phyloP scores from a whole-genome alignment of 2,888 invertebrate genomes.

The Zhengitettix transpicula region DNA sequence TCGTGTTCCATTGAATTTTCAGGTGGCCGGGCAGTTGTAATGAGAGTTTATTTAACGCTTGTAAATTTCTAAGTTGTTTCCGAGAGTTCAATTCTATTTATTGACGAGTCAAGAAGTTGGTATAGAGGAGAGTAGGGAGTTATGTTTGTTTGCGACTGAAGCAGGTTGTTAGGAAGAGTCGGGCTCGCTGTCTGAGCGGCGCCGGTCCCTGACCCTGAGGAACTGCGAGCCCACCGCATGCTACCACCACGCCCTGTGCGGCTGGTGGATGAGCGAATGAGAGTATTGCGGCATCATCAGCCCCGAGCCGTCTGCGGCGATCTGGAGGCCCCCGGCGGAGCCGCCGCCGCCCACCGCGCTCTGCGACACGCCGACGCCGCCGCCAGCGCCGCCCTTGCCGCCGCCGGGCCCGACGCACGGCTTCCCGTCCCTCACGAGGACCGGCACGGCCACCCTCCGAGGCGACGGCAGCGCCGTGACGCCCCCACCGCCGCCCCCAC shows the following conservation, averaged over 20 bases:
- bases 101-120: no score
- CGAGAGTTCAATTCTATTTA: no score
- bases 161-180: no score
- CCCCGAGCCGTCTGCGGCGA: background rate
- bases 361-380: conserved; percentile 20
- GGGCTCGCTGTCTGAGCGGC: background rate
- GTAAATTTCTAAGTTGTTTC: no score
- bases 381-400: conserved; percentile 19
- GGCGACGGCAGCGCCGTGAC: conserved; percentile 46
- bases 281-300: conserved; percentile 20
- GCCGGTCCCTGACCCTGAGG: background rate
- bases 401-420: conserved; percentile 51
- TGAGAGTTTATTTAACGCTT: no score
- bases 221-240: background rate
- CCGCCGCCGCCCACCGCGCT: conserved; percentile 21
- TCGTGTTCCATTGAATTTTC: no score
- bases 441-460: conserved; percentile 35
- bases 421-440: conserved; percentile 89
- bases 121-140: no score
- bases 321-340: conserved; percentile 20
- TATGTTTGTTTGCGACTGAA: no score
- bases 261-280: conserved; percentile 27
- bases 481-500: conserved; percentile 14
- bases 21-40: no score
- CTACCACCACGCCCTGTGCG: conserved; percentile 21